These are phyloP conservation scores for Cheilosia soror DNA, from an alignment of 2,888 invertebrate genomes.

Conservation along the genomic window DNA sequence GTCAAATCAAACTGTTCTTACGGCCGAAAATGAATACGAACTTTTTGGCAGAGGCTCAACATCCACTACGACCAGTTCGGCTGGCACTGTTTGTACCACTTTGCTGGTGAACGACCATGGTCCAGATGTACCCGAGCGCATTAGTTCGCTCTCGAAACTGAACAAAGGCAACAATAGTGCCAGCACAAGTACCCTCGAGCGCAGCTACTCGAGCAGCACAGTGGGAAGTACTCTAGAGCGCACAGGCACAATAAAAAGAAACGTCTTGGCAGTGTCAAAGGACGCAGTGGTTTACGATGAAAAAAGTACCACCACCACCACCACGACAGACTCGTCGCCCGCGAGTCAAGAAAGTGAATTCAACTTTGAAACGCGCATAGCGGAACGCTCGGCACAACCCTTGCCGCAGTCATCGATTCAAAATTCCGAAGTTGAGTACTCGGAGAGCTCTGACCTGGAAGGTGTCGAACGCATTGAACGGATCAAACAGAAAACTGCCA, in stretches of 20 bases:
- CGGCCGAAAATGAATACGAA: slow-evolving; percentile 95
- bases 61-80: slow-evolving; percentile 95
- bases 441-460: slow-evolving; percentile 94
- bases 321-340: slow-evolving; percentile 73
- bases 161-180: slow-evolving; percentile 85
- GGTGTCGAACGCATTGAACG: slow-evolving; percentile 94
- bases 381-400: slow-evolving; percentile 78
- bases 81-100: slow-evolving; percentile 94
- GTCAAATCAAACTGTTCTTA: slow-evolving; percentile 88
- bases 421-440: slow-evolving; percentile 89
- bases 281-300: slow-evolving; percentile 84
- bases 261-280: slow-evolving; percentile 83
- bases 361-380: slow-evolving; percentile 76
- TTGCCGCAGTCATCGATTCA: slow-evolving; percentile 73
- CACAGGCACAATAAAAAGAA: slow-evolving; percentile 84
- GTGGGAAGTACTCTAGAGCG: slow-evolving; percentile 83
- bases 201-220: slow-evolving; percentile 84
- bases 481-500: slow-evolving; percentile 93
- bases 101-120: slow-evolving; percentile 89
- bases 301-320: slow-evolving; percentile 35
- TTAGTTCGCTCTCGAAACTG: slow-evolving; percentile 89
- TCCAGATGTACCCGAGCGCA: slow-evolving; percentile 92
- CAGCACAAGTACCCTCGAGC: slow-evolving; percentile 86
- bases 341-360: slow-evolving; percentile 83
- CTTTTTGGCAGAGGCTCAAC: slow-evolving; percentile 96